A percentile compares a stretch with the other conserved stretches of the same genome.
phyloP scores from a whole-genome alignment of 2,113 vertebrate species.

The Anarhynchus alexandrinus region DNA sequence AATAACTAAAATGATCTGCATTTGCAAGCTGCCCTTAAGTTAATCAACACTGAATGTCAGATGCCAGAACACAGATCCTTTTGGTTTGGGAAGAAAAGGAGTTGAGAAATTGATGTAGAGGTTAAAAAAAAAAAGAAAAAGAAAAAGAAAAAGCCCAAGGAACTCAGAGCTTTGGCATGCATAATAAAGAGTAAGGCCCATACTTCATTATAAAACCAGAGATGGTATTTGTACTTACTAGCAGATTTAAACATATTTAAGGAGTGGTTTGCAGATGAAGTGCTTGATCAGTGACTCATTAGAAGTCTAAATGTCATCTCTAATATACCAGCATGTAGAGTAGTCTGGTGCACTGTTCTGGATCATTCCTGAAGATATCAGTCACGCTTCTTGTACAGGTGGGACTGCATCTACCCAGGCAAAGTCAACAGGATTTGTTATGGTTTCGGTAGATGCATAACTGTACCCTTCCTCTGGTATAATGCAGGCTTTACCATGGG shows the following conservation, averaged over 20 bases:
- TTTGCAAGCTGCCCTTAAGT: not conserved
- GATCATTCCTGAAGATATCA: not conserved
- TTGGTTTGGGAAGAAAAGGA: not conserved
- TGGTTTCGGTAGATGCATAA: not conserved
- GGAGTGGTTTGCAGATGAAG: not conserved
- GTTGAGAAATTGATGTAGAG: not conserved
- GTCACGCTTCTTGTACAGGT: not conserved
- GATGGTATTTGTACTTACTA: not conserved
- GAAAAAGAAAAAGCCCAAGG: not conserved
- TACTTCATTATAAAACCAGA: not conserved
- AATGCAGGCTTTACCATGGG: not conserved
- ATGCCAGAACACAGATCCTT: not conserved
- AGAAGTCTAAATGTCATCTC: not conserved
- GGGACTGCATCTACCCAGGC: too few relatives aligned
- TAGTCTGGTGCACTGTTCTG: not conserved
- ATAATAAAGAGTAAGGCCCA: not conserved
- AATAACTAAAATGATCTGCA: not conserved
- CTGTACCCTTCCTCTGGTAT: not conserved
- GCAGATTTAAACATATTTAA: not conserved
- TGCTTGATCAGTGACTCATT: not conserved
- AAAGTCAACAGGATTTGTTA: not conserved
- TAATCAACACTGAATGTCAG: not conserved
- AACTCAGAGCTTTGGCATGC: not conserved
- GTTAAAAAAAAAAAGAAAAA: not conserved
- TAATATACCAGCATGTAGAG: not conserved